These are phyloP conservation scores for Sorex fumeus DNA, from an alignment of 2,113 vertebrate species.

Conservation along the genomic window DNA sequence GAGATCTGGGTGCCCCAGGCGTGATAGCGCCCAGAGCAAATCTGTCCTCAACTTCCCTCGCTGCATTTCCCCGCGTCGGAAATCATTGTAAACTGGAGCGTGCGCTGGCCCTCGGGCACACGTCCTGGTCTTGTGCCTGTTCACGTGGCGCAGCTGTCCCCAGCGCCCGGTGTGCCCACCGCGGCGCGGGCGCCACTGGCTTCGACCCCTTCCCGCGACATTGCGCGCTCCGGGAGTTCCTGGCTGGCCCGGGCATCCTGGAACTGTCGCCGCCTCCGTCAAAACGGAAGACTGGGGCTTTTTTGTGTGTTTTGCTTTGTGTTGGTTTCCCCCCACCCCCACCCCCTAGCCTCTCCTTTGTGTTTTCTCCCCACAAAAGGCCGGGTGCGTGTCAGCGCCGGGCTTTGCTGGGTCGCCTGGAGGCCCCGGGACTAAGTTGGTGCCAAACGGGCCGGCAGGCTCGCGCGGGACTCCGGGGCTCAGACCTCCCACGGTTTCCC, in stretches of 20 bases:
- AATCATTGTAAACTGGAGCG: background rate
- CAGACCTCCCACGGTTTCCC: conserved; percentile 78
- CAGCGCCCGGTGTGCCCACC: background rate
- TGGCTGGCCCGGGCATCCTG: conserved; percentile 38
- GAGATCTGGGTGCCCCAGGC: background rate
- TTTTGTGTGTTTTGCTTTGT: no score
- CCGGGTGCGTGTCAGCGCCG: conserved; percentile 73
- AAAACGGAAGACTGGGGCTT: conserved; percentile 67
- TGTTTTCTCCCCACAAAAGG: conserved; percentile 76
- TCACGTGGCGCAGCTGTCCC: no score
- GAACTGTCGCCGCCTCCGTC: conserved; percentile 53
- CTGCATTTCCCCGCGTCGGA: background rate
- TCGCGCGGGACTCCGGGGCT: background rate
- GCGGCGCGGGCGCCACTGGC: background rate
- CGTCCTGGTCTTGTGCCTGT: background rate
- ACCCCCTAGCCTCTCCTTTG: conserved; percentile 65
- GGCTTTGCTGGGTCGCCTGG: conserved; percentile 71
- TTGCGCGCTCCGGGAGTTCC: background rate
- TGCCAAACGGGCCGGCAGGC: conserved; percentile 62
- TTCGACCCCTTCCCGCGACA: background rate
- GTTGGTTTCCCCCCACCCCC: no score
- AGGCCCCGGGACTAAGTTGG: background rate
- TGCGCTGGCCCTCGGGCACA: background rate
- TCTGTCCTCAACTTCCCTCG: background rate
- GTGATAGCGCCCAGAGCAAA: background rate